Evolutionary conservation across 1,140 invertebrate species (phyloP), one percentile per base, ranked within the genome.

Genomic region (Zaprionus taronus): DNA sequence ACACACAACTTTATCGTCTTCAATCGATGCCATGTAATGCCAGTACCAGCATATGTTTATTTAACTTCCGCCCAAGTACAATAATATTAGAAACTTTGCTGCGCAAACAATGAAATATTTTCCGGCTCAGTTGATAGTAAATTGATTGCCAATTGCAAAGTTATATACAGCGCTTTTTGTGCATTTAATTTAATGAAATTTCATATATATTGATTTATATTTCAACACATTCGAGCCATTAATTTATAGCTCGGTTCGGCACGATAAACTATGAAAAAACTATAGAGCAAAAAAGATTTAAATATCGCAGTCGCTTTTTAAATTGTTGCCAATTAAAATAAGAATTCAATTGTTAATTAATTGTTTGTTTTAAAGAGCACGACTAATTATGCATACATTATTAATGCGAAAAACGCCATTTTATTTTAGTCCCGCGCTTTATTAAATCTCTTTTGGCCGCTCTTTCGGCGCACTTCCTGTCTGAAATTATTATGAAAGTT

Each of bases 401-500:
- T 53, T 51, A 51, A 51, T 24, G 47, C 20, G 61, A 64, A 17
- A 66, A 44, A 63, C 36, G 28, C 34, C 41, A 53, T 60, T 76
- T 24, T 31, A 60, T 44, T 62, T 69, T 47, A 24, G 47, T 11
- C 47, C 11, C 1, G 47, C 47, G 11, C 20, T 31, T 63, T 83
- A 68, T 72, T 83, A 49, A 51, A 75, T 83, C 58, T 62, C 41
- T 72, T 53, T 28, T 34, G 28, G 14, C 36, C 58, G 22, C 31
- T 51, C 20, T 24, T 24, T 24, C 47, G 47, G 44, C 26, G 64
- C 68, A 56, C 49, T 79, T 85, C 83, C 83, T 79, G 79, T 38
- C 22, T 17, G 38, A 57, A 75, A 78, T 77, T 72, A 71, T 72
- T 36, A 51, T 70, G 69, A 73, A 84, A 77, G 38, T 61, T 49